A percentile compares a stretch with the other conserved stretches of the same genome.
Evolutionary conservation across 2,888 invertebrate species (phyloP).

Genomic region (Dexiosoma caninum): DNA sequence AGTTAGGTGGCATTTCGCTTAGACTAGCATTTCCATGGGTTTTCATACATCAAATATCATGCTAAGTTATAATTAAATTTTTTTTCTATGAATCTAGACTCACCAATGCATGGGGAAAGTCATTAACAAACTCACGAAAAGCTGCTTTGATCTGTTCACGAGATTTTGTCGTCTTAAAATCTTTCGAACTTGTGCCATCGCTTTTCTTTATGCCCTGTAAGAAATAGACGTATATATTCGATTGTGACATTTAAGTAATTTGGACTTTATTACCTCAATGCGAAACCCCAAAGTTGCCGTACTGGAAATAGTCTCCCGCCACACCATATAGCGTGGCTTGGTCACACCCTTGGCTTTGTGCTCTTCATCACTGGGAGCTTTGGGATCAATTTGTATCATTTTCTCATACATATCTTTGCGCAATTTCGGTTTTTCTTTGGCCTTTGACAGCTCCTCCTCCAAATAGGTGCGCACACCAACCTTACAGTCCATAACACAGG

Average conservation of each 20-base stretch:
- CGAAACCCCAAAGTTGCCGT: constrained; percentile 97
- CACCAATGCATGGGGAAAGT: constrained; percentile 88
- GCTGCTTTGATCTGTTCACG: constrained; percentile 89
- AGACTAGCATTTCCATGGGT: too few relatives aligned
- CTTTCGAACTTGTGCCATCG: constrained; percentile 94
- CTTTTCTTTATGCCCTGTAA: constrained; percentile 88
- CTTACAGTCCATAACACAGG: constrained; percentile 98
- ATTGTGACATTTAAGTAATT: not conserved
- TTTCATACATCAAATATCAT: too few relatives aligned
- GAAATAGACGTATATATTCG: not conserved
- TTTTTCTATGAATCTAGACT: constrained; percentile 74
- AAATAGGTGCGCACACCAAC: constrained; percentile 95
- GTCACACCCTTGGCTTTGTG: constrained; percentile 93
- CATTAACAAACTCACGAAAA: constrained; percentile 88
- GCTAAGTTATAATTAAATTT: too few relatives aligned
- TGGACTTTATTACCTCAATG: constrained; percentile 83
- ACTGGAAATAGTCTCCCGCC: constrained; percentile 97
- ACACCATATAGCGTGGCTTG: constrained; percentile 96
- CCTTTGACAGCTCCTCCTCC: constrained; percentile 96
- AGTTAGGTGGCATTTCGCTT: too few relatives aligned
- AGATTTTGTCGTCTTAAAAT: constrained; percentile 95
- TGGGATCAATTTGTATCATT: constrained; percentile 95
- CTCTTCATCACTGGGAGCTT: constrained; percentile 93
- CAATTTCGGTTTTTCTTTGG: constrained; percentile 94
- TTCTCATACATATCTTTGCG: constrained; percentile 98